Conservation (phyloP, 2,888 invertebrate species). For the Athalia circularis region DNA sequence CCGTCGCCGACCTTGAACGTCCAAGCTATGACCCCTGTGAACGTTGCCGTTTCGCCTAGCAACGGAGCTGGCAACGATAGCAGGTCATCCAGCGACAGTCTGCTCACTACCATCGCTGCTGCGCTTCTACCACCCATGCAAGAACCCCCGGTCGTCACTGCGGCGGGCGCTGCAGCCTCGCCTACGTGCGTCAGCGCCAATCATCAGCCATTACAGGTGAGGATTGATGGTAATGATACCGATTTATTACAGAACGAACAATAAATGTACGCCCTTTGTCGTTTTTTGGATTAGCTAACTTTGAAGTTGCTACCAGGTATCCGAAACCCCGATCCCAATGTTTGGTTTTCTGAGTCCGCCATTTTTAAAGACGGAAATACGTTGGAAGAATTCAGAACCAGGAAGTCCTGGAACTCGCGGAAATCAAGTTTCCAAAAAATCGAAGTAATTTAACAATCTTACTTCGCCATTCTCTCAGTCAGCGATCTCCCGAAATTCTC, state of each 20-base stretch:
- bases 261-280: too few species aligned
- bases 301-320: conserved; percentile 21
- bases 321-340: neutral
- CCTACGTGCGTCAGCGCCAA: conserved; percentile 60
- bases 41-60: conserved; percentile 53
- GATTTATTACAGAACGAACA: neutral
- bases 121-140: conserved; percentile 67
- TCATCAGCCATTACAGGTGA: conserved; percentile 63
- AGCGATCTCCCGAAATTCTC: too few species aligned
- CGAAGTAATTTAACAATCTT: too few species aligned
- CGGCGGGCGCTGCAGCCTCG: conserved; percentile 56
- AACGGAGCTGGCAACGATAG: conserved; percentile 49
- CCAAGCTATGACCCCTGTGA: conserved; percentile 49
- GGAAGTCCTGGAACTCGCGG: too few species aligned
- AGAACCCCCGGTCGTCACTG: conserved; percentile 63
- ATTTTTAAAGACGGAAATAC: too few species aligned
- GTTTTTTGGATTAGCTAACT: too few species aligned
- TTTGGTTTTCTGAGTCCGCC: too few species aligned
- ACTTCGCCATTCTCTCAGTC: too few species aligned
- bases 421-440: too few species aligned
- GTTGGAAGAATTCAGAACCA: too few species aligned
- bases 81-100: conserved; percentile 58
- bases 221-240: conserved; percentile 53
- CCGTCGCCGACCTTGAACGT: conserved; percentile 54
- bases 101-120: conserved; percentile 69